Conservation (phyloP, 2,113 vertebrate genomes). For the Zapus hudsonius region DNA sequence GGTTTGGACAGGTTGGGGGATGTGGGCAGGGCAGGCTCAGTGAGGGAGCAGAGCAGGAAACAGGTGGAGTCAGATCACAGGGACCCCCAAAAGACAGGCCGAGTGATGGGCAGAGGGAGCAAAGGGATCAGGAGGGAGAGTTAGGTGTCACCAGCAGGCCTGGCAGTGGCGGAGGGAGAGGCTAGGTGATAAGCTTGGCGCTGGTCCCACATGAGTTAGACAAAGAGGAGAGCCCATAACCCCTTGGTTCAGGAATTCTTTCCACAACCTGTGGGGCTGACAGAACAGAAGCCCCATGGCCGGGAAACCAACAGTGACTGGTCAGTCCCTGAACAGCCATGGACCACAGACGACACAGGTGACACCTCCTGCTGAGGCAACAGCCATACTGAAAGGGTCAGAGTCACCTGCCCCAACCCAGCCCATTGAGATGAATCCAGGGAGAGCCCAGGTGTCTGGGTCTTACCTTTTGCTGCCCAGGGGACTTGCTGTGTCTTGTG, state of each 20-base stretch:
- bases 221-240: background rate
- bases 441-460: background rate
- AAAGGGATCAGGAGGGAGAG: background rate
- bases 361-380: background rate
- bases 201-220: background rate
- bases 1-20: too few relatives aligned
- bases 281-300: fast-evolving
- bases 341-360: background rate
- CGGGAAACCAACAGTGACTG: background rate
- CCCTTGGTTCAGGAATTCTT: background rate
- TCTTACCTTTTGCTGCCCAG: background rate
- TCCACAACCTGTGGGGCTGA: background rate
- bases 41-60: background rate
- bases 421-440: background rate
- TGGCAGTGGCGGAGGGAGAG: background rate
- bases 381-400: background rate
- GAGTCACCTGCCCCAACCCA: too few relatives aligned
- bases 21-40: background rate
- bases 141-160: too few relatives aligned
- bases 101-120: background rate
- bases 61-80: background rate
- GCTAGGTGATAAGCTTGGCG: background rate
- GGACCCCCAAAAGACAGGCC: background rate
- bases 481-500: fast-evolving
- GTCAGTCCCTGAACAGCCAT: background rate